Conservation (phyloP, 2,888 invertebrate species). For the Drosophila dives region DNA sequence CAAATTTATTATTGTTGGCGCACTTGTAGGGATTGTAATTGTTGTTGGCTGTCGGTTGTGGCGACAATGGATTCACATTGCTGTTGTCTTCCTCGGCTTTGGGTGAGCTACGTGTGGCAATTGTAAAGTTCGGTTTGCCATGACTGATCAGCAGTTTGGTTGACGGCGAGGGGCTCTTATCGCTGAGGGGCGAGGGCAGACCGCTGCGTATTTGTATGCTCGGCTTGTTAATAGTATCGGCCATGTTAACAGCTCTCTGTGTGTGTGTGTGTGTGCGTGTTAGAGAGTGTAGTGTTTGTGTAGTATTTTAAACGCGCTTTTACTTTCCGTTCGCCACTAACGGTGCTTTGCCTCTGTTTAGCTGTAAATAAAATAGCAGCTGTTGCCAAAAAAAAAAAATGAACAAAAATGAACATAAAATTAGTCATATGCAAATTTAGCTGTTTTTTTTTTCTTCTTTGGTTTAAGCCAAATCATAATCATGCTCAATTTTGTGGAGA, state of each 20-base stretch:
- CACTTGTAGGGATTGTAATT: constrained; percentile 72
- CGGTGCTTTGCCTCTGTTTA: constrained; percentile 53
- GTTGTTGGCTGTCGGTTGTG: constrained; percentile 62
- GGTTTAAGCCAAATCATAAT: constrained; percentile 35
- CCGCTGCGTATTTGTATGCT: constrained; percentile 81
- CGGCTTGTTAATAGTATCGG: constrained; percentile 82
- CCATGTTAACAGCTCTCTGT: constrained; percentile 64
- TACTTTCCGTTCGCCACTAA: constrained; percentile 68
- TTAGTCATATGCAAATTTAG: constrained; percentile 51
- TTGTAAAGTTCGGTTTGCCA: constrained; percentile 85
- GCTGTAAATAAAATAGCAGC: constrained; percentile 43
- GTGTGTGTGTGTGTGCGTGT: not conserved
- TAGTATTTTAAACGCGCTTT: constrained; percentile 54
- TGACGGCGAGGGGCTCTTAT: constrained; percentile 82
- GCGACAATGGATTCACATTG: constrained; percentile 69
- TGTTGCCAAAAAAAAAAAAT: constrained; percentile 29
- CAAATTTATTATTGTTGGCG: constrained; percentile 62
- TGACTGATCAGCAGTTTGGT: constrained; percentile 83
- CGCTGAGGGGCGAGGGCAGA: constrained; percentile 69
- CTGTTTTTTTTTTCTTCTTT: not conserved
- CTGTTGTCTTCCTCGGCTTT: constrained; percentile 49
- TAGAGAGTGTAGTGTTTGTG: constrained; percentile 14
- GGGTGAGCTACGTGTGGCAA: constrained; percentile 66
- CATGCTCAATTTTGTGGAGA: constrained; percentile 47
- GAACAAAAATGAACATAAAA: constrained; percentile 26